Base-by-base conservation (phyloP, 1,140 invertebrate species). In the Lepidurus apus region DNA sequence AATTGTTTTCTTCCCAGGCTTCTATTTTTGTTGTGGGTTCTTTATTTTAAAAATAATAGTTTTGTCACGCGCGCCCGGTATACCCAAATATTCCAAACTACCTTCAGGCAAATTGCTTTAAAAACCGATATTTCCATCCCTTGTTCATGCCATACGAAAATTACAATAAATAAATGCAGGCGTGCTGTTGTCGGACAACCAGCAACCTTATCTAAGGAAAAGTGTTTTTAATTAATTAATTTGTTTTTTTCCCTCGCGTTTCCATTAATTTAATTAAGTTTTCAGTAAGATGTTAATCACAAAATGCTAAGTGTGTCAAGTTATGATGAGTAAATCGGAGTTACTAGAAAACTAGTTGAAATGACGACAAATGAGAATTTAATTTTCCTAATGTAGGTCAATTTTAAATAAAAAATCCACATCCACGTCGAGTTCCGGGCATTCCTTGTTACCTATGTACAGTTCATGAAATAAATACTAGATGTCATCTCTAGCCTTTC, bases 81-180 rank as follows among this genome's bases (percentile, higher is more conserved):
- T 65, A 7, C 13, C 17, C 53, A 6, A n/a, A 65, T 65, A 65
- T 65, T 65, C 53, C 53, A 65, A 65, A 65, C 13, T 65, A 65
- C 53, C 53, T 17, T 65, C 17, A 65, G 21, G 53, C 17, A 13
- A 13, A 17, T 65, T 13, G 17, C 17, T 21, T 65, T 65, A n/a
- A 65, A 65, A n/a, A 65, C 53, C 53, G 53, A 21, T 65, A 65
- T 65, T 65, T 65, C 21, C 1, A 13, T 17, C 53, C 21, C 21
- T 65, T 65, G 53, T 65, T 65, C n/a, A 65, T 65, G 53, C 53
- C 53, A n/a, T 65, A 34, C 53, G 17, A 21, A 65, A 65, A 65
- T 65, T 65, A 65, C 53, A 65, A 4, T 65, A 65, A 21, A 65
- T 65, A 65, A 13, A 65, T 65, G 21, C 53, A 65, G 53, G 53